Evolutionary conservation across 2,888 invertebrate genomes (phyloP).

Genomic region (Crossocerus cetratus): DNA sequence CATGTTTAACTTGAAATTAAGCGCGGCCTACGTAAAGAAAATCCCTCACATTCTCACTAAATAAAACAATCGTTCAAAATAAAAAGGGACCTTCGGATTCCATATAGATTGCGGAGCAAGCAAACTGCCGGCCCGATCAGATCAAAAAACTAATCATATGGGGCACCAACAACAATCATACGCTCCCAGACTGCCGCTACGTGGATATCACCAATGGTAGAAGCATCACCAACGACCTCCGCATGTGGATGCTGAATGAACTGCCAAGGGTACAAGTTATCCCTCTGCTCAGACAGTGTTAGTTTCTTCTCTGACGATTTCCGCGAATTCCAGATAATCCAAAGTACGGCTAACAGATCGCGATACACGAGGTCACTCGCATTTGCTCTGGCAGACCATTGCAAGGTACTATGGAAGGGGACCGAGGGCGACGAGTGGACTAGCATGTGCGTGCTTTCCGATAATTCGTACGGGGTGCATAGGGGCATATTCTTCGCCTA

Average conservation of each 20-base stretch:
- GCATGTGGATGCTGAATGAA: constrained; percentile 39
- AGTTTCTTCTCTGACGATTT: background rate
- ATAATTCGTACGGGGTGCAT: constrained; percentile 45
- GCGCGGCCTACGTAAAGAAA: constrained; percentile 30
- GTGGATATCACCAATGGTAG: constrained; percentile 31
- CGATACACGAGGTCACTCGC: constrained; percentile 34
- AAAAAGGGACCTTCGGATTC: background rate
- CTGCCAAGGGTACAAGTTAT: constrained; percentile 27
- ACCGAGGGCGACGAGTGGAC: constrained; percentile 52
- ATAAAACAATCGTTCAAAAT: too few species aligned
- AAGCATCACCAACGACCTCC: constrained; percentile 15
- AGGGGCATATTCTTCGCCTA: constrained; percentile 49
- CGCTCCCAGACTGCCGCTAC: constrained; percentile 47
- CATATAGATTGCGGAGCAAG: constrained; percentile 45
- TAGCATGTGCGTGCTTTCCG: constrained; percentile 51
- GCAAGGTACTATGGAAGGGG: constrained; percentile 47
- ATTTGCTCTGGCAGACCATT: constrained; percentile 51
- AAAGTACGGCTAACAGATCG: constrained; percentile 9
- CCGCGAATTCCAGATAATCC: constrained; percentile 27
- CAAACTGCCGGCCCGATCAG: constrained; percentile 34
- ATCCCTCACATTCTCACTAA: background rate
- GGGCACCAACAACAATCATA: constrained; percentile 42
- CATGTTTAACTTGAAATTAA: constrained; percentile 38
- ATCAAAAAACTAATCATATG: constrained; percentile 56
- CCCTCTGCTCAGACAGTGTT: too few species aligned